Base-by-base conservation (phyloP, 2,888 invertebrate species). In the Diadromus collaris region DNA sequence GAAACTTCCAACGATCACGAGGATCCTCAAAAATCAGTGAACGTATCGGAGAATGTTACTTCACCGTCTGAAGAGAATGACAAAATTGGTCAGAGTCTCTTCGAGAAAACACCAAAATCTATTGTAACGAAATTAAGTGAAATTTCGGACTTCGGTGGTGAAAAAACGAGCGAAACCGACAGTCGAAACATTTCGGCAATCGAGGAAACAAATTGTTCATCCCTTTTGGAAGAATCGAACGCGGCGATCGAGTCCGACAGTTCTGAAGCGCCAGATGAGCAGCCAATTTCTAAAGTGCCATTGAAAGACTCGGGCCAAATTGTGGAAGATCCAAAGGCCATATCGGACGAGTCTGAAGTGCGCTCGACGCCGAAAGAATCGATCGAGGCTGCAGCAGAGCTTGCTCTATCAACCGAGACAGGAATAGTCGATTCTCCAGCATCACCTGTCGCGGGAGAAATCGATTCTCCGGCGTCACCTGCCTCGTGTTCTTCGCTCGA, bases 381-480 rank as follows among this genome's bases (percentile, higher is more conserved):
- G 29, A 56, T 24, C n/a, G 29, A 56, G n/a, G 27, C 6, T 1
- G 10, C 29, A 16, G 27, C 29, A 29, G 27, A 27, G 29, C 19
- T 19, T 41, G 56, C 38, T 24, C 27, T 19, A 24, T 21, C 19
- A 56, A 44, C 29, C 51, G 29, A 16, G 13, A 56, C 56, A 6
- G 24, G 1, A 60, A 29, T 60, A 60, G 24, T 6, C 16, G 51
- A 56, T 41, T 69, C 44, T 21, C 54, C 51, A 32, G 34, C 27
- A 29, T 65, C 64, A 34, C 65, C 61, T 24, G 54, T 19, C 38
- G 19, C 58, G n/a, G 24, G 1, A 60, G 38, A 65, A 60, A 32
- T 6, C 16, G 51, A 56, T 41, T 69, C 44, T 21, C 54, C 51
- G 41, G 34, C 27, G 19, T 65, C 64, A 34, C 65, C 61, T 24